Evolutionary conservation across 2,888 invertebrate species (phyloP).

Genomic region (Alloscopus bannaensis): DNA sequence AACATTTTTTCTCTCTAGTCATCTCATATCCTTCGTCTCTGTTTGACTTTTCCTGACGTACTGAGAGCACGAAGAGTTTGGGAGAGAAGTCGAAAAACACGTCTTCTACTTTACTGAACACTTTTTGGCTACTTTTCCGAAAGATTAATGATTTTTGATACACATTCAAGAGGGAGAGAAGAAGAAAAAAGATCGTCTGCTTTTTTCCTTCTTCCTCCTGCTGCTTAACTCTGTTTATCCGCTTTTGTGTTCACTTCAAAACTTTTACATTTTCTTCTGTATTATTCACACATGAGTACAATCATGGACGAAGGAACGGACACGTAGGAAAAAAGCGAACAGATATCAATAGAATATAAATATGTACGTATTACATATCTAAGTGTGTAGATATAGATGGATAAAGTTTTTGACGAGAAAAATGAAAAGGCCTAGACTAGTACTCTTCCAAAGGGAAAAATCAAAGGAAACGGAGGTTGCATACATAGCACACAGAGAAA

Average conservation of each 20-base stretch:
- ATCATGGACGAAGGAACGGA: conserved; percentile 55
- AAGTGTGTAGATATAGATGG: background rate
- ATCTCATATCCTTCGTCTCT: conserved; percentile 23
- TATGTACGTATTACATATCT: background rate
- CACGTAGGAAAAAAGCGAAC: conserved; percentile 39
- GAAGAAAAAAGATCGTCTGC: conserved; percentile 53
- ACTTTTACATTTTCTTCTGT: conserved; percentile 45
- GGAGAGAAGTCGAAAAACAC: conserved; percentile 29
- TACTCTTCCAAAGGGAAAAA: too few relatives aligned
- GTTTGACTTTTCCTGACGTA: conserved; percentile 54
- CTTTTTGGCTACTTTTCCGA: conserved; percentile 56
- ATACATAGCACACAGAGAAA: conserved; percentile 3
- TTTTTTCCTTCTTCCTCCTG: conserved; percentile 55
- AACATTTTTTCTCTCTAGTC: conserved; percentile 23
- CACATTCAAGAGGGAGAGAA: conserved; percentile 60
- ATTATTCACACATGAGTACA: conserved; percentile 54
- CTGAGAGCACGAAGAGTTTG: too few relatives aligned
- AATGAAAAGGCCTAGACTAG: conserved; percentile 19
- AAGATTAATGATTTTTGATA: conserved; percentile 62
- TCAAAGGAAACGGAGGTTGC: conserved; percentile 27
- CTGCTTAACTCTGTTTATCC: conserved; percentile 61
- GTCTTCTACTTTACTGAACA: conserved; percentile 28
- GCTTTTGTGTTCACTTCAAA: conserved; percentile 58
- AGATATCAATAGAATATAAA: conserved; percentile 30
- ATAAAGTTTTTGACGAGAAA: conserved; percentile 16